phyloP scores from a whole-genome alignment of 2,888 invertebrate genomes.

The Caenorhabditis plicata region DNA sequence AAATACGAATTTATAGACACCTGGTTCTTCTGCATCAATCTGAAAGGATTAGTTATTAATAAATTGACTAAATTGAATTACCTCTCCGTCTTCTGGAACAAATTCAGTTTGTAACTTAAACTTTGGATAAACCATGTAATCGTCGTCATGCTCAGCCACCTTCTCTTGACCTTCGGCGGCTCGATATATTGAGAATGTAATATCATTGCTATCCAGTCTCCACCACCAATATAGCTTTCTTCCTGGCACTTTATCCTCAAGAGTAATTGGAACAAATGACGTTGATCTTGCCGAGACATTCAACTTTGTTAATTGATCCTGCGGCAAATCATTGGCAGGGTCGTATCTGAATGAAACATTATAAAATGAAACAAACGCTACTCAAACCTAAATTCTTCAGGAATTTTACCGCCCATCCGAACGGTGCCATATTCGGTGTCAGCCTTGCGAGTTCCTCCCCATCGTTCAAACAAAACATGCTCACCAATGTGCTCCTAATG shows the following conservation, averaged over 20 bases:
- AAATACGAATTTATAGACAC: conserved; percentile 58
- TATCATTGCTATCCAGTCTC: conserved; percentile 46
- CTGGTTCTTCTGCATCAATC: conserved; percentile 45
- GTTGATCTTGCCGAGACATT: conserved; percentile 46
- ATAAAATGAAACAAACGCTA: too few species aligned
- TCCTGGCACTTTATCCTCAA: conserved; percentile 43
- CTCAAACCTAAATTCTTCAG: conserved; percentile 37
- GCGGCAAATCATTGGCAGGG: conserved; percentile 42
- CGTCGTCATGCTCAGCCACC: conserved; percentile 50
- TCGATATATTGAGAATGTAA: conserved; percentile 39
- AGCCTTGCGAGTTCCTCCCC: conserved; percentile 54
- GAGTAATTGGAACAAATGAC: conserved; percentile 44
- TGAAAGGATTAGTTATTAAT: conserved; percentile 7
- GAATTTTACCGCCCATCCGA: conserved; percentile 59
- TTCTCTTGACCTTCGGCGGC: conserved; percentile 33
- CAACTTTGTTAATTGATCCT: conserved; percentile 46
- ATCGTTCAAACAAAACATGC: conserved; percentile 53
- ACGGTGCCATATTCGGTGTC: conserved; percentile 53
- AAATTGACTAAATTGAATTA: conserved; percentile 1
- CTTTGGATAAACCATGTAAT: conserved; percentile 49
- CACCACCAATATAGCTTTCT: conserved; percentile 56
- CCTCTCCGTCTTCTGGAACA: conserved; percentile 56
- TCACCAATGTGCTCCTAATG: conserved; percentile 56
- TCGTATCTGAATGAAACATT: conserved; percentile 52
- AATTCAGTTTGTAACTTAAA: conserved; percentile 57